These are phyloP conservation scores for Rotaria magnacalcarata DNA, from an alignment of 2,888 invertebrate species.

Conservation along the genomic window DNA sequence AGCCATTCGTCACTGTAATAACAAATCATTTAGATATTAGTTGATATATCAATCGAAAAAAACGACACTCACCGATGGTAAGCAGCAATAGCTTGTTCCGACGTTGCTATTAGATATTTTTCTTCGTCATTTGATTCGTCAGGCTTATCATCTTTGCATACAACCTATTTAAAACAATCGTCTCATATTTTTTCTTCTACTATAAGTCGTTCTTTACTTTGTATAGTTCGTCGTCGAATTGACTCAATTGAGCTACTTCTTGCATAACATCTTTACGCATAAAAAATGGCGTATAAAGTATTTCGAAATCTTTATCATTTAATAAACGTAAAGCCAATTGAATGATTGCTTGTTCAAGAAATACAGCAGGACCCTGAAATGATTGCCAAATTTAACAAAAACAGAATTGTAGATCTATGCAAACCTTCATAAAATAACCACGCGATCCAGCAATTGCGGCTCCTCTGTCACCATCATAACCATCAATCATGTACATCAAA, in stretches of 20 bases:
- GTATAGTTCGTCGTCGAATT: slow-evolving; percentile 98
- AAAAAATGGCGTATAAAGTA: slow-evolving; percentile 94
- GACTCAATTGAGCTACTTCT: slow-evolving; percentile 95
- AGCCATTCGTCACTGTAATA: slow-evolving; percentile 77
- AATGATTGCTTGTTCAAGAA: slow-evolving; percentile 87
- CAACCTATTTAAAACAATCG: neutral
- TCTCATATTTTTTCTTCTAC: too few relatives aligned
- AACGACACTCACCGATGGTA: slow-evolving; percentile 69
- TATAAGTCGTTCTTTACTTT: slow-evolving; percentile 65
- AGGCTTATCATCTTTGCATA: slow-evolving; percentile 53
- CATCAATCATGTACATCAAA: slow-evolving; percentile 93
- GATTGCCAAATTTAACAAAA: too few relatives aligned
- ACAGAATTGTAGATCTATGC: neutral
- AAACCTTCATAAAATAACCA: slow-evolving; percentile 73
- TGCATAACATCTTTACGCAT: slow-evolving; percentile 99
- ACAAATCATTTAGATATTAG: neutral
- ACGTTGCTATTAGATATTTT: slow-evolving; percentile 96
- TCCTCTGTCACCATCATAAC: slow-evolving; percentile 73
- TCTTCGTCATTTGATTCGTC: slow-evolving; percentile 79
- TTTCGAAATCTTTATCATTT: slow-evolving; percentile 72
- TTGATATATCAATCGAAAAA: neutral
- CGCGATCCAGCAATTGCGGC: slow-evolving; percentile 83
- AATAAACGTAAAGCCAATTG: slow-evolving; percentile 78
- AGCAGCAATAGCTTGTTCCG: slow-evolving; percentile 97
- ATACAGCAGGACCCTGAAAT: slow-evolving; percentile 76